phyloP scores from a whole-genome alignment of 2,888 invertebrate species.

The Limnephilus auricula region DNA sequence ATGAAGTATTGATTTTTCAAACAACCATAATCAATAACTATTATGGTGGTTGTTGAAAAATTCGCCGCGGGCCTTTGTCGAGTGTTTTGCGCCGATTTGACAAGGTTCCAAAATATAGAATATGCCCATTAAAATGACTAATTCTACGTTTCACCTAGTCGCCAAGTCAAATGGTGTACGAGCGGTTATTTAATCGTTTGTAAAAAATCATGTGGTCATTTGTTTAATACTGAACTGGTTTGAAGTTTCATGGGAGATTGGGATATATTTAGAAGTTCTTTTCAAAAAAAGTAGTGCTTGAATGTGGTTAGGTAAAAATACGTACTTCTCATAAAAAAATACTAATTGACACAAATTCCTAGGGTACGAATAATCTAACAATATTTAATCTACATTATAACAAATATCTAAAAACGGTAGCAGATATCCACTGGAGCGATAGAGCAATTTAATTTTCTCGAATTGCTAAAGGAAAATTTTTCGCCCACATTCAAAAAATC shows the following conservation, averaged over 20 bases:
- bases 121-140: constrained; percentile 38
- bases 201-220: background rate
- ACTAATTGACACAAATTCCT: no score
- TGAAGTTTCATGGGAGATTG: background rate
- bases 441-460: no score
- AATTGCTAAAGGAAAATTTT: no score
- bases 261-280: background rate
- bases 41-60: background rate
- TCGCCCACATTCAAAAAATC: no score
- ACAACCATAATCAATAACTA: constrained; percentile 25
- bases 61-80: constrained; percentile 2
- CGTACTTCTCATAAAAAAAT: background rate
- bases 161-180: no score
- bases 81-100: constrained; percentile 29
- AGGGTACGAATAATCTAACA: no score
- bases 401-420: no score
- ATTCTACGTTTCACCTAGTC: background rate
- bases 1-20: constrained; percentile 38
- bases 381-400: no score
- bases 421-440: no score
- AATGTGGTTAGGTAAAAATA: background rate
- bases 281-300: background rate
- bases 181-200: background rate
- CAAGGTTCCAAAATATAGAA: constrained; percentile 25
- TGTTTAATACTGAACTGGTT: background rate